phyloP scores from a whole-genome alignment of 53 echinoderm and acorn worm genomes.

The Arbacia lixula region DNA sequence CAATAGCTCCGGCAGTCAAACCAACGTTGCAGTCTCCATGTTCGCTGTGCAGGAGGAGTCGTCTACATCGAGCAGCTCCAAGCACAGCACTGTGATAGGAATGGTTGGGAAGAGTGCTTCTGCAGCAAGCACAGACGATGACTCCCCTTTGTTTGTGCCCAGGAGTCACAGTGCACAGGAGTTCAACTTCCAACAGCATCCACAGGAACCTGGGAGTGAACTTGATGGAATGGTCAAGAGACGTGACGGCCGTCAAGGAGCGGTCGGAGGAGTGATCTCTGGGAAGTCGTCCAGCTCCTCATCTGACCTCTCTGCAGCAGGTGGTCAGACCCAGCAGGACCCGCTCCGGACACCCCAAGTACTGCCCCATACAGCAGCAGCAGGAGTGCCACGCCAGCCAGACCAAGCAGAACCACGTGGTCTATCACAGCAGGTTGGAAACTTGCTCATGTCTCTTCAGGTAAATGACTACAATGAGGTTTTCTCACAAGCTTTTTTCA shows the following conservation, averaged over 20 bases:
- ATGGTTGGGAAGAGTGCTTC: background rate
- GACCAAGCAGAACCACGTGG: too few species aligned
- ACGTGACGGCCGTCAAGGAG: background rate
- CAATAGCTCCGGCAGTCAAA: conserved; percentile 13
- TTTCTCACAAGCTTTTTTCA: too few species aligned
- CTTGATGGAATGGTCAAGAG: background rate
- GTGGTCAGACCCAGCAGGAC: background rate
- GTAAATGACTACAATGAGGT: too few species aligned
- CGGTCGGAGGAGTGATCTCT: background rate
- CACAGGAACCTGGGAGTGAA: too few species aligned
- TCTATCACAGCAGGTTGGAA: too few species aligned
- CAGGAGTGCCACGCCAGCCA: too few species aligned
- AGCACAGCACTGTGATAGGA: conserved; percentile 22
- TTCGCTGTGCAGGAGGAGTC: background rate
- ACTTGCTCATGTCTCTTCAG: too few species aligned
- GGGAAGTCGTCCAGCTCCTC: background rate
- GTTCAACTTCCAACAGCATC: background rate
- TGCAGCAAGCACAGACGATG: conserved; percentile 10
- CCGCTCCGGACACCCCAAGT: too few species aligned
- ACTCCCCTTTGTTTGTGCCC: conserved; percentile 26
- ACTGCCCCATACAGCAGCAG: too few species aligned
- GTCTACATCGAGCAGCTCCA: conserved; percentile 37
- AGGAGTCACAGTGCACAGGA: background rate
- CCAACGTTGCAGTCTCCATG: background rate
- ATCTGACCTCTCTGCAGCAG: background rate